Percentiles rank a stretch among this genome's conserved stretches.
Evolutionary conservation across 1,140 invertebrate genomes (phyloP).

Genomic region (Orchesella cincta): DNA sequence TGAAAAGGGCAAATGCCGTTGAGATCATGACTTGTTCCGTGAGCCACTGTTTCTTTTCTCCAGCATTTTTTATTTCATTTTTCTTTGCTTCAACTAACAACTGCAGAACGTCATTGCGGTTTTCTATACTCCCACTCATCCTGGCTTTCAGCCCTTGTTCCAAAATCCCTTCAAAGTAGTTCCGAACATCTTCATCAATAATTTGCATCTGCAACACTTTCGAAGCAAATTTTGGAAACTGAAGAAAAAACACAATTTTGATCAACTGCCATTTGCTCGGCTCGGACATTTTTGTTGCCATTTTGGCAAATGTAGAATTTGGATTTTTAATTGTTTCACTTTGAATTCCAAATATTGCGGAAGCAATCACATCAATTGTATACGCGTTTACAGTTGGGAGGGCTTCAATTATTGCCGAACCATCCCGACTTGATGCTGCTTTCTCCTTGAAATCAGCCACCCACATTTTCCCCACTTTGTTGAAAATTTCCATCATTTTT

Average conservation of each 20-base stretch:
- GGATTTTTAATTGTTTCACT: not conserved
- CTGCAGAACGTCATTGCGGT: slow-evolving; percentile 6
- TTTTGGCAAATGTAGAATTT: not conserved
- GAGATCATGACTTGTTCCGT: slow-evolving; percentile 37
- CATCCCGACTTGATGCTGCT: not conserved
- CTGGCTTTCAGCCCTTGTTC: not conserved
- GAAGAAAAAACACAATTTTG: not conserved
- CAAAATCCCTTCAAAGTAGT: slow-evolving; percentile 11
- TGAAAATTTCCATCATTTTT: slow-evolving; percentile 30
- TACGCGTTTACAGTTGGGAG: not conserved
- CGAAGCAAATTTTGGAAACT: not conserved
- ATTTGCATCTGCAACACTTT: not conserved
- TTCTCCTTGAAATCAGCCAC: not conserved
- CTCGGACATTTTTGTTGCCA: not conserved
- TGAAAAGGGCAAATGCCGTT: slow-evolving; percentile 60
- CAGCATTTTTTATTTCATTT: not conserved
- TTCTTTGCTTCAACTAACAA: slow-evolving; percentile 10
- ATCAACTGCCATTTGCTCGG: not conserved
- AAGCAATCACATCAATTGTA: not conserved
- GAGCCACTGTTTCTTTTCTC: slow-evolving; percentile 14
- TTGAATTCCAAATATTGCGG: not conserved
- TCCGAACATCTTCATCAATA: not conserved
- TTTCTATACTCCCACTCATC: not conserved
- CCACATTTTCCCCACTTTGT: slow-evolving; percentile 8
- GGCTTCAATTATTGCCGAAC: not conserved